phyloP scores from a whole-genome alignment of 2,797 vertebrate genomes.

The Sebastes taczanowskii region DNA sequence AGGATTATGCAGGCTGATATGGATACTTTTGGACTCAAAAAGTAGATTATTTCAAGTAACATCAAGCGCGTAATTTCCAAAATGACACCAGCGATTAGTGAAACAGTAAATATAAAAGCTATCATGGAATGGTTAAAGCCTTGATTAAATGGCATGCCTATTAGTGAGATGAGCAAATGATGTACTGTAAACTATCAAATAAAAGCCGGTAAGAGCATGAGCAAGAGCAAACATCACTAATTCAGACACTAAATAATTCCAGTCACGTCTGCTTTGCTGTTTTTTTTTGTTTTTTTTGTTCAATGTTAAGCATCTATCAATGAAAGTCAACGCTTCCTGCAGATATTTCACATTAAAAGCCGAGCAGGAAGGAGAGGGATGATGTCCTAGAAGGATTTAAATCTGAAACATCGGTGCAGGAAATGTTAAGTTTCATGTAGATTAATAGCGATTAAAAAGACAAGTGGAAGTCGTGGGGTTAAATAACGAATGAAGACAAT shows the following conservation, averaged over 20 bases:
- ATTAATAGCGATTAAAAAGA: not conserved
- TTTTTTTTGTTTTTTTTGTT: too few species aligned
- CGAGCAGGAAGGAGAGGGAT: not conserved
- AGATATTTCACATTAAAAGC: not conserved
- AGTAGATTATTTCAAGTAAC: not conserved
- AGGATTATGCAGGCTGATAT: not conserved
- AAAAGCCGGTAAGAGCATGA: not conserved
- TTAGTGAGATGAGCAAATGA: not conserved
- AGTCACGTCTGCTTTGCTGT: not conserved
- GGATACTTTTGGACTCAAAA: constrained; percentile 11
- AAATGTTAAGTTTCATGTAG: not conserved
- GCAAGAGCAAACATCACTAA: not conserved
- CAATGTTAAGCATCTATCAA: too few species aligned
- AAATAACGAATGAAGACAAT: accelerated
- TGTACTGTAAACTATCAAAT: not conserved
- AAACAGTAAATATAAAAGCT: not conserved
- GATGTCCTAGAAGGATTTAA: not conserved
- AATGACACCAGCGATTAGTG: not conserved
- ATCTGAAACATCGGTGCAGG: not conserved
- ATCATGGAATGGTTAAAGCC: not conserved
- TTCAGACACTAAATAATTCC: not conserved
- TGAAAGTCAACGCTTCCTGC: too few species aligned
- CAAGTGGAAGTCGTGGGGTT: not conserved
- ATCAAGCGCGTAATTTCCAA: not conserved
- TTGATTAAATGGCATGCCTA: not conserved